Percentiles rank a stretch among this genome's conserved stretches.
Evolutionary conservation across 2,113 vertebrate species (phyloP).

Genomic region (Aix galericulata): DNA sequence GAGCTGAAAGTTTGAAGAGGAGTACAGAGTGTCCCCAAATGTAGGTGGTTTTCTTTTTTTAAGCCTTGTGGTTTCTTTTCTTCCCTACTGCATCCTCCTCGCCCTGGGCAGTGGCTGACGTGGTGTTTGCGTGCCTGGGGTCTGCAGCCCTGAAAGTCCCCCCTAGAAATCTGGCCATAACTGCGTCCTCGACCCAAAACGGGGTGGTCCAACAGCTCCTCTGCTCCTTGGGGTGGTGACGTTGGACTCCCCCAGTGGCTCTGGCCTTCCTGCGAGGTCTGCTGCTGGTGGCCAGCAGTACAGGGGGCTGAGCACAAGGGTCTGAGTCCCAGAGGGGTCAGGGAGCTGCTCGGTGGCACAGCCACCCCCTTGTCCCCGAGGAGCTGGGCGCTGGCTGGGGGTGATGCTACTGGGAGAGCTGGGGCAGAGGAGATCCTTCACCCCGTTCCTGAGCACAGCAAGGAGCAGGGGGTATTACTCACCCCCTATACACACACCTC

Average conservation of each 20-base stretch:
- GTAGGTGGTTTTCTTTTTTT: background rate
- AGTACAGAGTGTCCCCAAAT: rapidly evolving
- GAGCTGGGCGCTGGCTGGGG: no score
- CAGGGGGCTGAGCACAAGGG: rapidly evolving
- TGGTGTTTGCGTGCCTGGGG: background rate
- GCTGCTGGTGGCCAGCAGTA: background rate
- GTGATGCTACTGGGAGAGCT: no score
- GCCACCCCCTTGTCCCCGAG: no score
- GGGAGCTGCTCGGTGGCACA: no score
- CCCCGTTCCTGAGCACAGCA: background rate
- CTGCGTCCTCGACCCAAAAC: background rate
- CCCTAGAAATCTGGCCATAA: background rate
- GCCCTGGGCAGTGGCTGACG: background rate
- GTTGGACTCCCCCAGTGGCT: background rate
- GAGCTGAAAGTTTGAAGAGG: background rate
- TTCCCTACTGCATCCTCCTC: background rate
- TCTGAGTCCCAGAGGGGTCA: background rate
- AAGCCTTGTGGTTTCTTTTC: background rate
- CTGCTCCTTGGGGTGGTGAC: background rate
- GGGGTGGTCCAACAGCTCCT: rapidly evolving
- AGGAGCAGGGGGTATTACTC: background rate
- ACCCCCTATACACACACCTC: rapidly evolving
- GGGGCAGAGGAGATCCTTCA: no score
- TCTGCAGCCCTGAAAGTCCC: background rate
- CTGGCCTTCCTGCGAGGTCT: background rate